Percentiles rank a stretch among this genome's conserved stretches.
Evolutionary conservation across 2,797 vertebrate species (phyloP).

Genomic region (Malurus leucopterus): DNA sequence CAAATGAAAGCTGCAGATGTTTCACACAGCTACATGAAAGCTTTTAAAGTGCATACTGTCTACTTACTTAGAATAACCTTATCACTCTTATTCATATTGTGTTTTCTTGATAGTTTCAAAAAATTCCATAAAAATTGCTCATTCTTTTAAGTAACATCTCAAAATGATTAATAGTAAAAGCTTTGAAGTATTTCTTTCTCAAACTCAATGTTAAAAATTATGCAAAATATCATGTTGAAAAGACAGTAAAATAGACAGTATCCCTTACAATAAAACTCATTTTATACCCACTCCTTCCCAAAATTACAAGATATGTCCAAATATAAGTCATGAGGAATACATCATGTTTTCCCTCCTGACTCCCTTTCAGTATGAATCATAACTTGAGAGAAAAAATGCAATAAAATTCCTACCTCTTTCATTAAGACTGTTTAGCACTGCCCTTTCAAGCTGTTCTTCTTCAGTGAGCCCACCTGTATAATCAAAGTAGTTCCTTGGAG

Average conservation of each 20-base stretch:
- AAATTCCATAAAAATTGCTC: not conserved
- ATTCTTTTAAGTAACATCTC: not conserved
- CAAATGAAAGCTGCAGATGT: constrained; percentile 8
- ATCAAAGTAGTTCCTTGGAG: constrained; percentile 43
- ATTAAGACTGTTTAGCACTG: constrained; percentile 84
- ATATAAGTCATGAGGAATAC: not conserved
- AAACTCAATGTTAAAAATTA: not conserved
- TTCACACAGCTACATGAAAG: not conserved
- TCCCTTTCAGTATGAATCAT: not conserved
- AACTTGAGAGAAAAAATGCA: not conserved
- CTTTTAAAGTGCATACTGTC: not conserved
- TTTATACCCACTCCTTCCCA: not conserved
- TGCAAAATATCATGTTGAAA: not conserved
- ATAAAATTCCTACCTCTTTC: constrained; percentile 75
- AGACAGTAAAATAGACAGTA: not conserved
- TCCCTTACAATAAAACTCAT: not conserved
- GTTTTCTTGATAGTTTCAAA: not conserved
- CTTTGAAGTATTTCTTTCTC: not conserved
- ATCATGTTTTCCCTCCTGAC: not conserved
- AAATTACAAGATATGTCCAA: not conserved
- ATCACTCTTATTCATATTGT: not conserved
- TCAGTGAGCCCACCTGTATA: constrained; percentile 85
- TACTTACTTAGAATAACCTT: not conserved
- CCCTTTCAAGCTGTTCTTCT: constrained; percentile 84
- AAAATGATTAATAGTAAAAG: not conserved